Conservation (phyloP, 2,113 vertebrate genomes). For the Coptodon rendalli region DNA sequence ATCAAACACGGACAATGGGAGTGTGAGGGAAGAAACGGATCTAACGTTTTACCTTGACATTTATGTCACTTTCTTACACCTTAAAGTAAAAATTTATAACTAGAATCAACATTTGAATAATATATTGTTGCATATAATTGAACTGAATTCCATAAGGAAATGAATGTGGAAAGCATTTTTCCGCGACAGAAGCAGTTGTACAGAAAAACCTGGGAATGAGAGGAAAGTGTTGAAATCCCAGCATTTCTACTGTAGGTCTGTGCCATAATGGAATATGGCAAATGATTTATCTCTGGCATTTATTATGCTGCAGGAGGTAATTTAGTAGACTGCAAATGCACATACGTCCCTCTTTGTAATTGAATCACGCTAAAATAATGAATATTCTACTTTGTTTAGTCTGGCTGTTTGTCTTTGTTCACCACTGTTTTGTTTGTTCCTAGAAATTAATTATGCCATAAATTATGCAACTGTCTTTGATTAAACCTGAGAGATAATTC, state of each 20-base stretch:
- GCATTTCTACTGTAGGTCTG: slow-evolving; percentile 35
- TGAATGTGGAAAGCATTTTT: neutral
- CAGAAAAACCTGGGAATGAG: neutral
- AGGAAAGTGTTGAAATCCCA: slow-evolving; percentile 27
- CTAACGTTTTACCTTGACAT: neutral
- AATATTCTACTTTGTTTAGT: slow-evolving; percentile 53
- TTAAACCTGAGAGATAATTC: slow-evolving; percentile 31
- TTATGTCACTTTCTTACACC: neutral
- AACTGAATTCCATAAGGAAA: neutral
- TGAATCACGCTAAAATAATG: slow-evolving; percentile 67
- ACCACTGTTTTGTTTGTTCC: slow-evolving; percentile 38
- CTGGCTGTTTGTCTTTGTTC: slow-evolving; percentile 54
- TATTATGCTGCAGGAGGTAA: slow-evolving; percentile 57
- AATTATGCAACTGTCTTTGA: slow-evolving; percentile 37
- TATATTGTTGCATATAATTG: neutral
- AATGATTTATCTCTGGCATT: slow-evolving; percentile 66
- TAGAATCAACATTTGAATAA: neutral
- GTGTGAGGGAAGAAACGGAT: neutral
- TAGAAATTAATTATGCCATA: slow-evolving; percentile 29
- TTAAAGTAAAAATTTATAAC: neutral
- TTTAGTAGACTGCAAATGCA: slow-evolving; percentile 54
- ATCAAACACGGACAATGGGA: rapidly evolving
- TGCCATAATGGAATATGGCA: slow-evolving; percentile 57
- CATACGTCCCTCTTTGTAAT: slow-evolving; percentile 56
- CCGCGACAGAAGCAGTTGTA: neutral